Percentiles rank a stretch among this genome's conserved stretches.
Conservation (phyloP, 2,797 vertebrate genomes). For the Myotis findleyi region DNA sequence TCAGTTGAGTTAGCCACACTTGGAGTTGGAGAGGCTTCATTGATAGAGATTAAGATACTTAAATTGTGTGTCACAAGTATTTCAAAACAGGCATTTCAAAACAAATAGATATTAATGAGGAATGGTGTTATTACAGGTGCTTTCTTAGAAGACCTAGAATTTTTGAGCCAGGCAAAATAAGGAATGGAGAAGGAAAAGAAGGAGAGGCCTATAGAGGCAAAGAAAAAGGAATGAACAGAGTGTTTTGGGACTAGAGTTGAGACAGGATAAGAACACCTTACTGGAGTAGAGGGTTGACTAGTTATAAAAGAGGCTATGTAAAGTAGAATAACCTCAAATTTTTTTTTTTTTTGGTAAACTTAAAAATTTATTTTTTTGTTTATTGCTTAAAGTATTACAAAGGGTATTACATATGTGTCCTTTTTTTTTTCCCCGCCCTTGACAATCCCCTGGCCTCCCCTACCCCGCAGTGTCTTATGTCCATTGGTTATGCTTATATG, state of each 20-base stretch:
- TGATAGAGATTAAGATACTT: background rate
- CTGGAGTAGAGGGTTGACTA: background rate
- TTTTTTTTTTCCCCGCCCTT: too few relatives aligned
- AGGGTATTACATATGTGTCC: too few relatives aligned
- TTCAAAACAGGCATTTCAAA: background rate
- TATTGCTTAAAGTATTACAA: too few relatives aligned
- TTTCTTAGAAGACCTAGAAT: background rate
- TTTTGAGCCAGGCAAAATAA: slow-evolving; percentile 20
- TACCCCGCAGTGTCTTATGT: too few relatives aligned
- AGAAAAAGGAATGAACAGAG: background rate
- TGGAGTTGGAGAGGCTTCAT: background rate
- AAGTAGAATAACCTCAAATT: background rate
- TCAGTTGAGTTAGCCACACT: background rate
- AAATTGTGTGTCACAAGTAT: background rate
- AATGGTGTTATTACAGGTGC: background rate
- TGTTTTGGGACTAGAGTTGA: background rate
- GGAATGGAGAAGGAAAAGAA: background rate
- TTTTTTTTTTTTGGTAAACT: too few relatives aligned
- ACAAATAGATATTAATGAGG: background rate
- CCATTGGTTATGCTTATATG: too few relatives aligned
- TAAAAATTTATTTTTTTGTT: too few relatives aligned
- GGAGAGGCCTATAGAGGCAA: background rate
- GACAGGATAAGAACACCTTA: background rate
- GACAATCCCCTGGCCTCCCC: too few relatives aligned
- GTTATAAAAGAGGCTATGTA: background rate